Conservation (phyloP, 1,140 invertebrate genomes). For the Drosophila erecta region DNA sequence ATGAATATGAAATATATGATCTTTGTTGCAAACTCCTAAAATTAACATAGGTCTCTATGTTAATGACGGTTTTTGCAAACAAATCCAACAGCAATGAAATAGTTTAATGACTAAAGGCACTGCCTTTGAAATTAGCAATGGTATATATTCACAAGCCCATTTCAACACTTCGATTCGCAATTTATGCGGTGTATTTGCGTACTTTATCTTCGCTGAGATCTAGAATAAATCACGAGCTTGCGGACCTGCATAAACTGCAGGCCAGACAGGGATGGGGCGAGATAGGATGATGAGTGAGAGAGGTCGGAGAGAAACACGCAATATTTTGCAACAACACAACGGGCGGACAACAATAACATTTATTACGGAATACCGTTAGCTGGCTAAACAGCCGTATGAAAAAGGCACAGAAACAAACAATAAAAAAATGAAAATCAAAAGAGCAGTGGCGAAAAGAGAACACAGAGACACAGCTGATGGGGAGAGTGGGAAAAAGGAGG, state of each 20-base stretch:
- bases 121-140: background rate
- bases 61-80: too few species aligned
- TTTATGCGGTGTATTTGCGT: background rate
- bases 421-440: slow-evolving; percentile 13
- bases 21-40: too few species aligned
- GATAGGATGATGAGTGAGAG: slow-evolving; percentile 1
- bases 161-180: background rate
- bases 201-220: background rate
- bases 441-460: slow-evolving; percentile 7
- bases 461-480: slow-evolving; percentile 16
- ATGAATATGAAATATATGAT: too few species aligned
- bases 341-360: slow-evolving; percentile 39
- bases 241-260: slow-evolving; percentile 43
- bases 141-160: background rate
- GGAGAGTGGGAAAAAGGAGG: slow-evolving; percentile 10
- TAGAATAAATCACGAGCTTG: slow-evolving; percentile 37
- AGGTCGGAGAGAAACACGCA: slow-evolving; percentile 28
- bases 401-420: slow-evolving; percentile 25
- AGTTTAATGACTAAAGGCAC: too few species aligned
- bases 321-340: slow-evolving; percentile 51
- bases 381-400: slow-evolving; percentile 33
- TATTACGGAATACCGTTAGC: slow-evolving; percentile 47
- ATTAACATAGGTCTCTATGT: too few species aligned
- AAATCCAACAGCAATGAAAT: too few species aligned
- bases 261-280: slow-evolving; percentile 4